These are phyloP conservation scores for Strigamia crassipes DNA, from an alignment of 2,888 invertebrate genomes.

Conservation along the genomic window DNA sequence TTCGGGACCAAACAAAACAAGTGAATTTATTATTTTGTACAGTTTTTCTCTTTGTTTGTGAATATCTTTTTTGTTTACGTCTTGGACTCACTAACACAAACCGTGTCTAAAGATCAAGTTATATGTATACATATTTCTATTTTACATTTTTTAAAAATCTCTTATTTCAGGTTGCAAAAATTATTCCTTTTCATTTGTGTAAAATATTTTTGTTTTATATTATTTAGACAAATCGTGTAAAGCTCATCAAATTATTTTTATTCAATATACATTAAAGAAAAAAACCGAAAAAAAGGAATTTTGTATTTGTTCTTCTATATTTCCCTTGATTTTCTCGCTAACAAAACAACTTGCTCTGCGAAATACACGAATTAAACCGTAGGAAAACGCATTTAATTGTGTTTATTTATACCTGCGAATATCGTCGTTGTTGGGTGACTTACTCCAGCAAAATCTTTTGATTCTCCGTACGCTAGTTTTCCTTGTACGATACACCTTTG, in stretches of 20 bases:
- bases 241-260: slow-evolving; percentile 37
- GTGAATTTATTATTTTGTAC: not conserved
- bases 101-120: not conserved
- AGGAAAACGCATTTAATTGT: too few species aligned
- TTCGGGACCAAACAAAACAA: not conserved
- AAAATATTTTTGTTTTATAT: slow-evolving; percentile 28
- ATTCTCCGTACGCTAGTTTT: not conserved
- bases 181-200: not conserved
- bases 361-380: not conserved
- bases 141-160: not conserved
- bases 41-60: not conserved
- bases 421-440: not conserved
- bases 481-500: not conserved
- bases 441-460: not conserved
- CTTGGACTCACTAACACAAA: not conserved
- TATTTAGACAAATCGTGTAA: slow-evolving; percentile 31
- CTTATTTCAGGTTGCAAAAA: slow-evolving; percentile 9
- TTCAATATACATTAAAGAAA: slow-evolving; percentile 12
- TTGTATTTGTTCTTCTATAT: not conserved
- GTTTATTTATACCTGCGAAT: not conserved
- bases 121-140: not conserved
- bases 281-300: not conserved
- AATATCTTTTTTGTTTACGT: not conserved
- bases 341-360: not conserved
- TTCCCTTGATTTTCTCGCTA: not conserved